Conservation (phyloP, 2,797 vertebrate species). For the Malacoctenus gilli region DNA sequence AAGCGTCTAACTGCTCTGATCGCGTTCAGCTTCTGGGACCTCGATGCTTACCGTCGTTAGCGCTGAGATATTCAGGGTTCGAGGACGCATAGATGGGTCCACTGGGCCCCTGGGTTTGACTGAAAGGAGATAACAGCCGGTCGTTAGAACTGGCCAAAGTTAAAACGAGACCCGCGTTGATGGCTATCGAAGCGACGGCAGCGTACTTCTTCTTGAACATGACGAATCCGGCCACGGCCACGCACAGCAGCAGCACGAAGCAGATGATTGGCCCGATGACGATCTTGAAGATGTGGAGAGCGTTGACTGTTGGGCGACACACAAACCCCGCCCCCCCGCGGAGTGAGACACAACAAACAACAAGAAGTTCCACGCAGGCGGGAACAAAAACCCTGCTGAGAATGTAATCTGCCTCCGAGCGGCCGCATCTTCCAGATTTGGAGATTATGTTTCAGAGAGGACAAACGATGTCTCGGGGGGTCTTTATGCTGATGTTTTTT, state of each 20-base stretch:
- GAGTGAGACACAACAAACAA: no score
- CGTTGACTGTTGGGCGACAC: conserved; percentile 65
- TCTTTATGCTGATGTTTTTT: no score
- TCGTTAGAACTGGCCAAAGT: no score
- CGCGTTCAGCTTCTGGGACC: no score
- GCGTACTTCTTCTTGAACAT: conserved; percentile 91
- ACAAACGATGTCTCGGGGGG: no score
- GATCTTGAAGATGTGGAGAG: conserved; percentile 87
- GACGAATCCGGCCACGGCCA: conserved; percentile 83
- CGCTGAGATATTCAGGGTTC: conserved; percentile 95
- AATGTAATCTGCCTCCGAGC: no score
- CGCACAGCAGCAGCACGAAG: conserved; percentile 83
- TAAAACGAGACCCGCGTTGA: background rate
- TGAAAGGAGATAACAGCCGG: conserved; percentile 45
- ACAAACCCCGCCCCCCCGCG: conserved; percentile 16
- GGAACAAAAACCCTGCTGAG: no score
- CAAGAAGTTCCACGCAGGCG: conserved; percentile 1
- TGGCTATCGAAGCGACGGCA: no score
- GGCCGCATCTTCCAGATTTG: no score
- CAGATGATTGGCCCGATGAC: conserved; percentile 90
- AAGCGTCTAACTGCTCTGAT: no score
- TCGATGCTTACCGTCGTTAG: conserved; percentile 88
- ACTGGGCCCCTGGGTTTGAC: conserved; percentile 91
- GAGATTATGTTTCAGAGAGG: no score
- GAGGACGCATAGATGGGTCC: conserved; percentile 94